Percentiles rank a stretch among this genome's conserved stretches.
These are phyloP conservation scores for Ptycholaimellus sp. DNA, from an alignment of 2,888 invertebrate genomes.

Conservation along the genomic window DNA sequence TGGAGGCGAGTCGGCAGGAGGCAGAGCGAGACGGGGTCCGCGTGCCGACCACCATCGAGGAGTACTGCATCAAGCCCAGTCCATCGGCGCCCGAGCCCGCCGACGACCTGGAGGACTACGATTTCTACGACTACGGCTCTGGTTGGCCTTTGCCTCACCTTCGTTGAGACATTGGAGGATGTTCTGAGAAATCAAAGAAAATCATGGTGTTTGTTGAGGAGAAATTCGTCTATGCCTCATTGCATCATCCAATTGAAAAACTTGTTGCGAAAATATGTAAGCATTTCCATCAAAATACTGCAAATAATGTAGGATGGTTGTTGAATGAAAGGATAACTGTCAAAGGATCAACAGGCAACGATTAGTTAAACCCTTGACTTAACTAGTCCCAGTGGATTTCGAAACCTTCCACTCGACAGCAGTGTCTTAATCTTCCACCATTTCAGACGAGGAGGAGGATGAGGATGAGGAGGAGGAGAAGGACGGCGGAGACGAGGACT, in stretches of 20 bases:
- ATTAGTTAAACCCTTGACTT: no score
- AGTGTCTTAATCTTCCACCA: no score
- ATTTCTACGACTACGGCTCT: slow-evolving; percentile 40
- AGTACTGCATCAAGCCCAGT: slow-evolving; percentile 72
- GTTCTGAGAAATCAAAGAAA: not conserved
- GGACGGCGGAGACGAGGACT: slow-evolving; percentile 17
- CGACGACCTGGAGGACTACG: slow-evolving; percentile 77
- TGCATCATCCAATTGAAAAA: no score
- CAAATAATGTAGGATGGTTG: no score
- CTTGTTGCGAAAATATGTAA: no score
- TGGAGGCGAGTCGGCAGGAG: slow-evolving; percentile 70
- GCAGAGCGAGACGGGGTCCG: slow-evolving; percentile 87
- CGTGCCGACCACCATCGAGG: slow-evolving; percentile 86
- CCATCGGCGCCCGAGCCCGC: slow-evolving; percentile 57
- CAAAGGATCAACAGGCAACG: no score
- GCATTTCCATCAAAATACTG: no score
- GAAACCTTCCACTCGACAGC: no score
- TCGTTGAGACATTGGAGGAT: not conserved
- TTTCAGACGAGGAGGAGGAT: slow-evolving; percentile 4
- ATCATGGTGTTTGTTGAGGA: not conserved
- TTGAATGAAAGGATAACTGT: no score
- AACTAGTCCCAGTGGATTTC: no score
- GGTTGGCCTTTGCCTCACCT: slow-evolving; percentile 4
- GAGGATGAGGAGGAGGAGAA: slow-evolving; percentile 5
- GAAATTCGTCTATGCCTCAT: not conserved